Percentiles rank a stretch among this genome's conserved stretches.
These are phyloP conservation scores for Sylvia atricapilla DNA, from an alignment of 2,113 vertebrate species.

Conservation along the genomic window DNA sequence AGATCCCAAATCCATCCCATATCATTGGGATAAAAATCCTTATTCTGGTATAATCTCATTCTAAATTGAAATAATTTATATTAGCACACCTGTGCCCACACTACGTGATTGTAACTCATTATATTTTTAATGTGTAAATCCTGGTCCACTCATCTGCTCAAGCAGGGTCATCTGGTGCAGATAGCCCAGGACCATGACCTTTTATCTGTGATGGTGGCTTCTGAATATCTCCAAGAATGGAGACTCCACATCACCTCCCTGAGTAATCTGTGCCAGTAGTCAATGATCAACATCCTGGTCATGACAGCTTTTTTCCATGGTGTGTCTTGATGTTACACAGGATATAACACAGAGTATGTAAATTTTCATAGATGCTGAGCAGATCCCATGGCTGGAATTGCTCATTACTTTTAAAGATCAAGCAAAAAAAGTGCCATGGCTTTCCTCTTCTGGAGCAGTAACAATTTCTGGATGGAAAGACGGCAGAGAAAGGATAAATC, in stretches of 20 bases:
- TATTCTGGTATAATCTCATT: not conserved
- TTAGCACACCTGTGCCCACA: not conserved
- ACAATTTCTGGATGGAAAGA: not conserved
- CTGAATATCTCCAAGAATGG: not conserved
- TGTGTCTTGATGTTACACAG: not conserved
- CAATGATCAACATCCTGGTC: not conserved
- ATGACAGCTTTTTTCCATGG: not conserved
- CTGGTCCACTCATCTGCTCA: not conserved
- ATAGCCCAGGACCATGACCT: not conserved
- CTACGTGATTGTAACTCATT: rapidly evolving
- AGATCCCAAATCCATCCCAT: not conserved
- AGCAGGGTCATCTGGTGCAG: not conserved
- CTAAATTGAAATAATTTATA: not conserved
- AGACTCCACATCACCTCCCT: not conserved
- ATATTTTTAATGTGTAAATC: not conserved
- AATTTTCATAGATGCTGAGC: not conserved
- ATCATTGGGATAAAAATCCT: not conserved
- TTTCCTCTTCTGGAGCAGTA: not conserved
- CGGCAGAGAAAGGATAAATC: not conserved
- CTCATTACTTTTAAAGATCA: not conserved
- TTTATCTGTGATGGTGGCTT: not conserved
- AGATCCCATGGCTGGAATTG: not conserved
- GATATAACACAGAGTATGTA: not conserved
- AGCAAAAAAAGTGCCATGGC: not conserved
- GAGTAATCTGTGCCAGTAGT: not conserved